Conservation (phyloP, 92 coral and sea anemone species). For the Palythoa grandis region DNA sequence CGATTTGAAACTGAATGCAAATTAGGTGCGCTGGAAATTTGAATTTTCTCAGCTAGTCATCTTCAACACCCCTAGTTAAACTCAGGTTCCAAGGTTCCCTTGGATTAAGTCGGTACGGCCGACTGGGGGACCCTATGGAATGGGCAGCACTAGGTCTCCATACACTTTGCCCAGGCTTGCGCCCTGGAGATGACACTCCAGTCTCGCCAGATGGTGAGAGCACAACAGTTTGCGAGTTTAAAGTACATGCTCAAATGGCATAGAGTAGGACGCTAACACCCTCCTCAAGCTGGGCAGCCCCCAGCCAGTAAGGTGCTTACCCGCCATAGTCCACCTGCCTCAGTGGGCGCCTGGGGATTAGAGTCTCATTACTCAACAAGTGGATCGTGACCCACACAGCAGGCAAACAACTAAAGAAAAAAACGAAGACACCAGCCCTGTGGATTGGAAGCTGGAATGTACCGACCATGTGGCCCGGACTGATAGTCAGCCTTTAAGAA, state of each 20-base stretch:
- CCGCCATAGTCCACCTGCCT: slow-evolving; percentile 62
- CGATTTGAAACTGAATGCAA: no score
- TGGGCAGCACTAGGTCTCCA: slow-evolving; percentile 39
- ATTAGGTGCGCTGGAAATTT: no score
- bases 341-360: slow-evolving; percentile 51
- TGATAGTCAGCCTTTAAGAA: slow-evolving; percentile 28
- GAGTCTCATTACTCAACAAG: background rate
- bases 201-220: background rate
- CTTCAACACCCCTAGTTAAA: no score
- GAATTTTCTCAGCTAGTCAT: no score
- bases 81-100: no score
- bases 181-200: slow-evolving; percentile 23
- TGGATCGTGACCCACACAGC: background rate
- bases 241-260: slow-evolving; percentile 34
- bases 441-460: slow-evolving; percentile 8
- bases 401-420: background rate
- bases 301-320: slow-evolving; percentile 68
- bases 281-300: slow-evolving; percentile 72
- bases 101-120: slow-evolving; percentile 21
- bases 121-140: slow-evolving; percentile 30
- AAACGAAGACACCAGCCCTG: background rate
- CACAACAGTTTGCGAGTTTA: slow-evolving; percentile 27
- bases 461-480: background rate
- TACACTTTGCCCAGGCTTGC: slow-evolving; percentile 5
- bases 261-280: slow-evolving; percentile 55